Base-by-base conservation (phyloP, 2,888 invertebrate species). In the Pseudolycoriella hygida region DNA sequence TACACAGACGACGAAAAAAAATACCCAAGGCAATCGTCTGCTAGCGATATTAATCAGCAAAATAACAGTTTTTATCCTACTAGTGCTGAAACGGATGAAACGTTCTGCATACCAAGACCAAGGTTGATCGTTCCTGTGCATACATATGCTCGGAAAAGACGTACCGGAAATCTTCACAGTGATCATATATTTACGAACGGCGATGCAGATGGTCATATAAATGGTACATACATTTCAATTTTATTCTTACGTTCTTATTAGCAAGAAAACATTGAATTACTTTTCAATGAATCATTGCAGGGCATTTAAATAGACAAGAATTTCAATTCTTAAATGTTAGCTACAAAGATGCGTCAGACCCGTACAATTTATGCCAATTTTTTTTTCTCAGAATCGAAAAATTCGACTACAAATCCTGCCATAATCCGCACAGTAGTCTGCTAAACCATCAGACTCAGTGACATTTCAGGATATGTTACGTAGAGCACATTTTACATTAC, bases 101-200 rank as follows among this genome's bases (percentile, higher is more conserved):
- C 80, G 56, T 87, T 87, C 64, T 74, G 77, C 50, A 88, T 88
- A 61, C 88, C 88, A 3, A 69, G 88, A 55, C 87, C 88, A 30
- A 80, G 86, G 57, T 71, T 88, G 53, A 85, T 88, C 58, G 87
- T 87, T 52, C 87, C 88, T 45, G 83, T 87, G 49, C 87, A 88
- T 67, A 86, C 87, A 19, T 87, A 87, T 58, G 87, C 85, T 46
- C 71, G 85, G 51, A 79, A 80, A 57, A 70, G 87, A 50, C 71
- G 85, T 53, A 87, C 87, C 37, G 88, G 88, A 10, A 86, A 86
- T 62, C 69, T 80, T 42, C 66, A 12, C 12, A 34, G 15, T 12
- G 34, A 34, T 34, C 34, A 14, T 12, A 14, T 34, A 5, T 12
- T 14, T 14, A 34, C 15, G n/a, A 34, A 34, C 3, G 34, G 8